Percentiles rank a stretch among this genome's conserved stretches.
Conservation (phyloP, 1,140 invertebrate genomes). For the Drosophila orena region DNA sequence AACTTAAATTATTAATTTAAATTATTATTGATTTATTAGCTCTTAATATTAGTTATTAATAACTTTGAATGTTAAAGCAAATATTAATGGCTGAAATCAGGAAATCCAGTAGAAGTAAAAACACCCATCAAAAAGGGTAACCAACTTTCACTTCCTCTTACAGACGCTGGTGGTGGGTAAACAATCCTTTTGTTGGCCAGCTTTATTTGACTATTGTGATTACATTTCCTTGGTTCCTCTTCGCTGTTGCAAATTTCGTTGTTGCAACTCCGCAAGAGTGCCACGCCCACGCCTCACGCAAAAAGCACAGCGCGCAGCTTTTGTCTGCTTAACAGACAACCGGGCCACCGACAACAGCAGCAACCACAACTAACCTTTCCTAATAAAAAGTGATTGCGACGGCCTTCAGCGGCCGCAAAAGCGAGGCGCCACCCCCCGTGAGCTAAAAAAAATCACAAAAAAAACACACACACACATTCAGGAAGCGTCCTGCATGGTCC, state of each 20-base stretch:
- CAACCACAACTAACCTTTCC: constrained; percentile 79
- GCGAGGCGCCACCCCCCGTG: constrained; percentile 17
- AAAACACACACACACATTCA: constrained; percentile 13
- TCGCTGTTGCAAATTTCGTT: constrained; percentile 38
- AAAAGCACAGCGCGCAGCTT: constrained; percentile 72
- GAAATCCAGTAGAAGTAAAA: too few species aligned
- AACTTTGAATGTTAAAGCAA: too few species aligned
- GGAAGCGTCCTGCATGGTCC: constrained; percentile 42
- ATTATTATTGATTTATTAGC: too few species aligned
- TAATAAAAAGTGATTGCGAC: constrained; percentile 76
- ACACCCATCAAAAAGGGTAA: not conserved
- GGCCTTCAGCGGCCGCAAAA: constrained; percentile 62
- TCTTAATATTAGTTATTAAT: too few species aligned
- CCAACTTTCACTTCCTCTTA: constrained; percentile 25
- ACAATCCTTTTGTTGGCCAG: constrained; percentile 8
- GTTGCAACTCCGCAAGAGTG: constrained; percentile 43
- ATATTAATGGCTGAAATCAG: too few species aligned
- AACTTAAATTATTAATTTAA: too few species aligned
- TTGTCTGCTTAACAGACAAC: constrained; percentile 32
- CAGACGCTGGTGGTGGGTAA: not conserved
- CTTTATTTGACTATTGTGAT: constrained; percentile 41
- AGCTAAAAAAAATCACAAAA: not conserved
- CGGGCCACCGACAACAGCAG: constrained; percentile 43
- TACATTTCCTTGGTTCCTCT: constrained; percentile 12
- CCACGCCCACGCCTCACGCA: constrained; percentile 49